These are phyloP conservation scores for Eucidaris tribuloides DNA, from an alignment of 35 echinoderm and acorn worm genomes.

Conservation along the genomic window DNA sequence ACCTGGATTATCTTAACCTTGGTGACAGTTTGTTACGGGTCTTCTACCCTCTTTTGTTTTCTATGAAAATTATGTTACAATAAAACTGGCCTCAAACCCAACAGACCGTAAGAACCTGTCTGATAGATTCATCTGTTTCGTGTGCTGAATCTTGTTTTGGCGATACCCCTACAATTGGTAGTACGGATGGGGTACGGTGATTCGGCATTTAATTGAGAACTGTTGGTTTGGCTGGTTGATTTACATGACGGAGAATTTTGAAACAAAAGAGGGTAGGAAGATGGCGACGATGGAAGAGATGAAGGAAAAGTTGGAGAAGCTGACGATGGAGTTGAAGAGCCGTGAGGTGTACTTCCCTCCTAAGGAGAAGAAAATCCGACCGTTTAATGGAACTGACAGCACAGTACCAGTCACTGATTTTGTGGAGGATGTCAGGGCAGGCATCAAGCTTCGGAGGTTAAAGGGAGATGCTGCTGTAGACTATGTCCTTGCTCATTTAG, in stretches of 20 bases:
- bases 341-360: slow-evolving; percentile 30
- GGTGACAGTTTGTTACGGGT: too few species aligned
- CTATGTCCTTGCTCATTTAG: slow-evolving; percentile 42
- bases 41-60: too few species aligned
- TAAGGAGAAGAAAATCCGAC: slow-evolving; percentile 32
- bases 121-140: too few species aligned
- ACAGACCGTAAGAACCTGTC: too few species aligned
- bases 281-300: background rate
- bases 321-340: background rate
- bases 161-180: slow-evolving; percentile 24
- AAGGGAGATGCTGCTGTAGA: background rate
- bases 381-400: slow-evolving; percentile 21
- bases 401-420: background rate
- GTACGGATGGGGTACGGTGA: slow-evolving; percentile 22
- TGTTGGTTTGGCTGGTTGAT: background rate
- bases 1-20: too few species aligned
- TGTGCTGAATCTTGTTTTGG: too few species aligned
- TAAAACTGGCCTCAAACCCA: too few species aligned
- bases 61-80: too few species aligned
- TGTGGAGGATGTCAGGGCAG: slow-evolving; percentile 18
- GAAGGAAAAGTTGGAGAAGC: background rate
- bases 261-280: slow-evolving; percentile 27
- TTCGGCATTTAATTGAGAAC: background rate
- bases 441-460: slow-evolving; percentile 25
- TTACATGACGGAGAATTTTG: background rate